These are phyloP conservation scores for Pterostichus niger DNA, from an alignment of 2,888 invertebrate genomes.

Conservation along the genomic window DNA sequence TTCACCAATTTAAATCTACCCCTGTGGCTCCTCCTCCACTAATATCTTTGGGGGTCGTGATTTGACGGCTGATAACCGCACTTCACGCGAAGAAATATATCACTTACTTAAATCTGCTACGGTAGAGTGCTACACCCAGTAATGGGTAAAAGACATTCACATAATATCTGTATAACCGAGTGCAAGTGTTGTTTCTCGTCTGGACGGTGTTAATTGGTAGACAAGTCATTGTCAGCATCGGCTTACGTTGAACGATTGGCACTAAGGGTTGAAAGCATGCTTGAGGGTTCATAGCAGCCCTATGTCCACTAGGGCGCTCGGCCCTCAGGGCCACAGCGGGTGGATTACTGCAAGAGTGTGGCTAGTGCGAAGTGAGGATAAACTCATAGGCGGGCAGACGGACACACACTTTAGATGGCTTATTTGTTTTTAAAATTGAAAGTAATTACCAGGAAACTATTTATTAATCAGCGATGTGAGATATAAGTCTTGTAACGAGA, in stretches of 20 bases:
- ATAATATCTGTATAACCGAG: too few relatives aligned
- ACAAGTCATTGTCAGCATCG: constrained; percentile 64
- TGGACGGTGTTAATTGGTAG: constrained; percentile 61
- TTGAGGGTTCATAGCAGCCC: neutral
- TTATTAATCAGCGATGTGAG: too few relatives aligned
- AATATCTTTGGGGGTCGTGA: too few relatives aligned
- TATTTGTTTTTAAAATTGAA: neutral
- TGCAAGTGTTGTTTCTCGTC: neutral
- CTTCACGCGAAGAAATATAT: too few relatives aligned
- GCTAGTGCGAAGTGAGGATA: constrained; percentile 12
- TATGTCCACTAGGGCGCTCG: constrained; percentile 26
- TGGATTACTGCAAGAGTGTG: constrained; percentile 20
- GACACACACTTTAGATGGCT: neutral
- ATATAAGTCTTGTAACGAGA: too few relatives aligned
- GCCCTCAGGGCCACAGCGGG: constrained; percentile 17
- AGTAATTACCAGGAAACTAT: neutral
- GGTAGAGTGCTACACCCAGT: too few relatives aligned
- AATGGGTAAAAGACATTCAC: too few relatives aligned
- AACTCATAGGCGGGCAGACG: constrained; percentile 8
- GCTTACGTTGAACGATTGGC: constrained; percentile 57
- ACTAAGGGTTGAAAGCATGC: constrained; percentile 7
- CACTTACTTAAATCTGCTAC: too few relatives aligned
- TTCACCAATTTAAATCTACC: too few relatives aligned
- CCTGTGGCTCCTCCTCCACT: too few relatives aligned
- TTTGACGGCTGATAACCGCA: too few relatives aligned